Conservation (phyloP, 1,140 invertebrate genomes). For the Drosophila pseudoobscura region DNA sequence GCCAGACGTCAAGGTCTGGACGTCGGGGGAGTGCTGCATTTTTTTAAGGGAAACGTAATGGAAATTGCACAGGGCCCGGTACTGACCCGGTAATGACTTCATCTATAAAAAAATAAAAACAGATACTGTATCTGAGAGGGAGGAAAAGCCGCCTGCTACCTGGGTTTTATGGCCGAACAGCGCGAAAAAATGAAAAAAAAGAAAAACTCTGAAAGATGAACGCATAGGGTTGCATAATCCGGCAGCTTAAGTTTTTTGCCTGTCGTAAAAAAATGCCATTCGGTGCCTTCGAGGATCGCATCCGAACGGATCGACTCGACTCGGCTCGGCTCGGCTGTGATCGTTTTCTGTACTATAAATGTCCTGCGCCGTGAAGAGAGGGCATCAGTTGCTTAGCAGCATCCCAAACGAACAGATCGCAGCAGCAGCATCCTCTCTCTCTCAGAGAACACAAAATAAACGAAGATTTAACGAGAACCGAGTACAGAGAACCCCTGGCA, state of each 20-base stretch:
- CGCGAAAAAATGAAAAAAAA: conserved; percentile 37
- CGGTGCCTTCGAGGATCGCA: not conserved
- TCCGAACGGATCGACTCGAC: too few species aligned
- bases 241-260: conserved; percentile 79
- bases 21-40: conserved; percentile 42
- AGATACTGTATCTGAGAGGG: conserved; percentile 15
- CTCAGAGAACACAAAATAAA: conserved; percentile 13
- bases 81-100: conserved; percentile 63
- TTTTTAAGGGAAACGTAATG: conserved; percentile 54
- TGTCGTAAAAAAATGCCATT: conserved; percentile 58
- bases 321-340: too few species aligned
- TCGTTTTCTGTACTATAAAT: conserved; percentile 57
- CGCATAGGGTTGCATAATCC: conserved; percentile 82
- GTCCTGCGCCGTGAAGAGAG: not conserved
- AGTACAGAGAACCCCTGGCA: conserved; percentile 28
- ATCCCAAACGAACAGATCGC: conserved; percentile 50
- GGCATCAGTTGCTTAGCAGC: conserved; percentile 68
- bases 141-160: conserved; percentile 38
- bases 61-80: conserved; percentile 11
- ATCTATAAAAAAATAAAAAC: conserved; percentile 52
- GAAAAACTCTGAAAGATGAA: conserved; percentile 38
- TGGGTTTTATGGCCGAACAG: conserved; percentile 53
- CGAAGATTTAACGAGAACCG: conserved; percentile 29
- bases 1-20: conserved; percentile 69
- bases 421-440: conserved; percentile 1